Evolutionary conservation across 1,140 invertebrate genomes (phyloP).

Genomic region (Sitophilus oryzae): DNA sequence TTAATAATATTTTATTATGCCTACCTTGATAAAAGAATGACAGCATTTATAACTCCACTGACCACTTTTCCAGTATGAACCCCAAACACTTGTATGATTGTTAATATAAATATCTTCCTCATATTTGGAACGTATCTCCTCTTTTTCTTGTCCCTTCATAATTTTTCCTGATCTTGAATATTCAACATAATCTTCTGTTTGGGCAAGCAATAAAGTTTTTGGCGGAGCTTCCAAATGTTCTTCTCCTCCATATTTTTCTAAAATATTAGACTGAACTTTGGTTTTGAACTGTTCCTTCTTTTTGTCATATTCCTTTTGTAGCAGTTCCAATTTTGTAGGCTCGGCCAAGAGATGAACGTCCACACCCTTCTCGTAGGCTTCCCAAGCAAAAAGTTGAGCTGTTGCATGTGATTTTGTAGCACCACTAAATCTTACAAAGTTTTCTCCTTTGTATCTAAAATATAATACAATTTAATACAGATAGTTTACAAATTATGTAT

Average conservation of each 20-base stretch:
- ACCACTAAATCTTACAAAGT: constrained; percentile 89
- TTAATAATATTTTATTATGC: too few relatives aligned
- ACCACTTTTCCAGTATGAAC: constrained; percentile 88
- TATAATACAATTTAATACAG: constrained; percentile 32
- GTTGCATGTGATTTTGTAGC: constrained; percentile 87
- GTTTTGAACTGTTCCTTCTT: constrained; percentile 85
- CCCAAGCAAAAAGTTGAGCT: constrained; percentile 97
- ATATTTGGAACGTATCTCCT: constrained; percentile 80
- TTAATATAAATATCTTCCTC: constrained; percentile 91
- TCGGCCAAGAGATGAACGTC: constrained; percentile 96
- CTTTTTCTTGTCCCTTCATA: constrained; percentile 79
- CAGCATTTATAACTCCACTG: constrained; percentile 97
- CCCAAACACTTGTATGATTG: constrained; percentile 93
- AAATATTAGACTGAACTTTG: constrained; percentile 64
- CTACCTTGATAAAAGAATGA: constrained; percentile 83
- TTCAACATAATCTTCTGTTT: constrained; percentile 94
- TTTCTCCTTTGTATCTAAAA: constrained; percentile 87
- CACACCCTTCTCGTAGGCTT: constrained; percentile 87
- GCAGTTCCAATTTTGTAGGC: constrained; percentile 91
- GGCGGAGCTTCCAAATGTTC: constrained; percentile 86
- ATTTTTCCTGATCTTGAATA: constrained; percentile 91
- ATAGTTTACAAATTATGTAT: too few relatives aligned
- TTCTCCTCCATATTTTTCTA: constrained; percentile 88
- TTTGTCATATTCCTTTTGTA: constrained; percentile 84
- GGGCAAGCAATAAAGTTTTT: constrained; percentile 79